Evolutionary conservation across 2,888 invertebrate genomes (phyloP), one percentile per base, ranked within the genome.

Genomic region (Mythimna ferrago): DNA sequence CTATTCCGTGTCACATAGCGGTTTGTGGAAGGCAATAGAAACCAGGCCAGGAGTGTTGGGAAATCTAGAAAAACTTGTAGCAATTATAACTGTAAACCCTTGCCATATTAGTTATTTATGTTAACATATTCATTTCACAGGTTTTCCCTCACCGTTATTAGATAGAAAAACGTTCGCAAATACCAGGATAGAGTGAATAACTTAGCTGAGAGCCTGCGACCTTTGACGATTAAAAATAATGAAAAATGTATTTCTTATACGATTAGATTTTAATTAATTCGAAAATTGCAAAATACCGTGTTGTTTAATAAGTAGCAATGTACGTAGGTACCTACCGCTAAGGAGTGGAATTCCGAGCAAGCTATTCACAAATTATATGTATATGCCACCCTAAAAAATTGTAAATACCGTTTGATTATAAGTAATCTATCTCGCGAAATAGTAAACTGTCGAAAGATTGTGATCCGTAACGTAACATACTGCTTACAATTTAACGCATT

Each of bases 41-140:
- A 80, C 65, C 77, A 71, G 78, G 71, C 57, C 58, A 70, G 72
- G 68, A 69, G 66, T 70, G 32, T 69, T 71, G 73, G 79, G 63
- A 64, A 75, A 77, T 77, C 80, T 70, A 82, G 82, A 80, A 80
- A 77, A 84, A 80, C 84, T 48, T 58, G 82, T 76, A 54, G 68
- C 57, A 56, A 44, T 71, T 66, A 66, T 54, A 78, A 81, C 72
- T 61, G 69, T 68, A 32, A 69, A 66, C 51, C 65, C 51, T 67
- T 53, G 35, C 73, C 56, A 54, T 68, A 56, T 62, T 69, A 48
- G 64, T 73, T 32, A 62, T 66, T 53, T 54, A 35, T 58, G 44
- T 64, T 63, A 61, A 62, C 56, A 35, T 81, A 66, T 54, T 56
- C n/a, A 48, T 67, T 44, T 51, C 48, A 67, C 65, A 66, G 51